Evolutionary conservation across 37 sponge, comb jelly and placozoan species (phyloP).

Genomic region (Halichondria panicea): DNA sequence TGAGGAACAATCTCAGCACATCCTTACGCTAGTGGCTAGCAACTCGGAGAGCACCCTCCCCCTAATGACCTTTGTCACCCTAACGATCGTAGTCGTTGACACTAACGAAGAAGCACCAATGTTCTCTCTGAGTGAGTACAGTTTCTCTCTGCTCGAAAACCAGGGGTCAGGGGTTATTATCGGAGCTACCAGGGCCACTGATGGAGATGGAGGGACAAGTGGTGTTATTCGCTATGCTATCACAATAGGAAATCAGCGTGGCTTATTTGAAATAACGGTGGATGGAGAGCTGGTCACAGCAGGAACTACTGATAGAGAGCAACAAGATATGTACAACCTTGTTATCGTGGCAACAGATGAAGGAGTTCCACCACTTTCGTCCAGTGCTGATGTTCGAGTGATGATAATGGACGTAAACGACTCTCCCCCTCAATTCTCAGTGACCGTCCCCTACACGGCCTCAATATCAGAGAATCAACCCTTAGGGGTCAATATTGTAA

Average conservation of each 20-base stretch:
- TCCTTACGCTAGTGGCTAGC: conserved; percentile 39
- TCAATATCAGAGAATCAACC: conserved; percentile 40
- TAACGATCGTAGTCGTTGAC: conserved; percentile 25
- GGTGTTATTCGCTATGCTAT: conserved; percentile 26
- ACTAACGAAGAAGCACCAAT: conserved; percentile 61
- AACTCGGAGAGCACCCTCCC: conserved; percentile 2
- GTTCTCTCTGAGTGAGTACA: conserved; percentile 35
- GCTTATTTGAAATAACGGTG: conserved; percentile 12
- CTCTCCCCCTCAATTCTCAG: conserved; percentile 46
- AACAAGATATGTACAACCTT: conserved; percentile 17
- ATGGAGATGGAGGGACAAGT: conserved; percentile 53
- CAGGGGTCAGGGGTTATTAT: conserved; percentile 21
- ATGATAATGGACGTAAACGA: conserved; percentile 42
- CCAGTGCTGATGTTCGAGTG: conserved; percentile 35
- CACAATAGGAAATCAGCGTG: conserved; percentile 4
- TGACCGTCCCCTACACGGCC: conserved; percentile 12
- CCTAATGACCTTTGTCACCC: conserved; percentile 5
- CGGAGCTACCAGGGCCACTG: conserved; percentile 28
- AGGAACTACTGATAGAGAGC: conserved; percentile 18
- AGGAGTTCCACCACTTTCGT: conserved; percentile 53
- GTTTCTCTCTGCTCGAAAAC: conserved; percentile 35
- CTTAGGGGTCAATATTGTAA: conserved; percentile 6
- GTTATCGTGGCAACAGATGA: conserved; percentile 48
- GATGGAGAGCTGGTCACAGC: background rate
- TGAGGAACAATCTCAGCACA: conserved; percentile 26